Evolutionary conservation across 2,797 vertebrate genomes (phyloP).

Genomic region (Pyrocephalus nanus): DNA sequence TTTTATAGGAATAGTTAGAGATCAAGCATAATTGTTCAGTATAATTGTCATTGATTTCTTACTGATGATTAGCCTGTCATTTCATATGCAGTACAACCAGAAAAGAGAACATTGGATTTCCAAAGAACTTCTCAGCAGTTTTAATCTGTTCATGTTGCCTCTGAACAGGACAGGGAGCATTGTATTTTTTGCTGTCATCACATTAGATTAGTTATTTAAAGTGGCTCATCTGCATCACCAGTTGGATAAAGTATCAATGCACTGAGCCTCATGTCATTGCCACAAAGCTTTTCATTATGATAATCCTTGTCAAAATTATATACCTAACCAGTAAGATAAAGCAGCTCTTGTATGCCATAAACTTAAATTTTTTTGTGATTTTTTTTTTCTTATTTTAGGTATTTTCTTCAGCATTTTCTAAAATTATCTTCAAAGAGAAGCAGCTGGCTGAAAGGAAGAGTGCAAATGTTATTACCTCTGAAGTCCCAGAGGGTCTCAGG

Average conservation of each 20-base stretch:
- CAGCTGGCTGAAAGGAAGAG: constrained; percentile 51
- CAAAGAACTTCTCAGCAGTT: constrained; percentile 61
- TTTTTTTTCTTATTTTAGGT: constrained; percentile 70
- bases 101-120: constrained; percentile 69
- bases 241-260: constrained; percentile 71
- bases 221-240: constrained; percentile 77
- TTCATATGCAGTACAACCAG: constrained; percentile 75
- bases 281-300: neutral
- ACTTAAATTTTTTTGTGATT: constrained; percentile 69
- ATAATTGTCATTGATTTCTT: constrained; percentile 79
- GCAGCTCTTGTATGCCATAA: constrained; percentile 61
- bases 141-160: constrained; percentile 78
- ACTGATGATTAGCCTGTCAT: constrained; percentile 73
- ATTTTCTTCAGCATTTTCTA: constrained; percentile 73
- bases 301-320: constrained; percentile 74
- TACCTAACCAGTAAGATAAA: neutral
- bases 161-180: constrained; percentile 75
- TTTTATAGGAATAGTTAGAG: constrained; percentile 79
- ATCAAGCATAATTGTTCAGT: constrained; percentile 81
- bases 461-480: neutral
- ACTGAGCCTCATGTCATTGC: neutral
- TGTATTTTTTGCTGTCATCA: constrained; percentile 77
- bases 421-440: constrained; percentile 64
- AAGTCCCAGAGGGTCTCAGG: neutral
- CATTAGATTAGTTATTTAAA: constrained; percentile 78